A percentile compares a stretch with the other conserved stretches of the same genome.
These are phyloP conservation scores for Maylandia zebra DNA, from an alignment of 2,113 vertebrate genomes.

Conservation along the genomic window DNA sequence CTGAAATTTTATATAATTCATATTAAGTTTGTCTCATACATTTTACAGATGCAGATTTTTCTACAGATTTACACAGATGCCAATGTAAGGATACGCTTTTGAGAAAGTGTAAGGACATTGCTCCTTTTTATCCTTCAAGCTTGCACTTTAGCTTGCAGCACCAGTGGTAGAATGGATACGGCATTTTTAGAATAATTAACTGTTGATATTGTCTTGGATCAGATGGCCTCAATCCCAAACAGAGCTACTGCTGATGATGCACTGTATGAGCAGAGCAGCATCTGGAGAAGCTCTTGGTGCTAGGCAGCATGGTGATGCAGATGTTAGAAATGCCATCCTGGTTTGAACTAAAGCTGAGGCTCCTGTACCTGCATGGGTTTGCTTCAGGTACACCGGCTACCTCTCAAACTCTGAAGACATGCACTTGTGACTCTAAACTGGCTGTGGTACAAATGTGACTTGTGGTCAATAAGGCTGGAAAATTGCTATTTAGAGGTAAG, in stretches of 20 bases:
- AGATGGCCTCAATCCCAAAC: not conserved
- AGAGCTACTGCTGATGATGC: not conserved
- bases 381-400: not conserved
- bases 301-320: not conserved
- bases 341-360: not conserved
- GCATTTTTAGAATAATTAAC: not conserved
- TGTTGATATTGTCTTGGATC: not conserved
- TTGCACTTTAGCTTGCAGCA: not conserved
- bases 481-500: not conserved
- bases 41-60: not conserved
- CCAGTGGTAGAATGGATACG: not conserved
- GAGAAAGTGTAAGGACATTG: not conserved
- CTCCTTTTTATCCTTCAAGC: not conserved
- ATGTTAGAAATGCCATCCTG: not conserved
- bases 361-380: not conserved
- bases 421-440: not conserved
- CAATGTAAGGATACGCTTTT: not conserved
- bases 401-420: not conserved
- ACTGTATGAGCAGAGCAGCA: not conserved
- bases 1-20: not conserved
- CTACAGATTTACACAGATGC: not conserved
- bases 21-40: not conserved
- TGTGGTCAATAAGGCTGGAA: not conserved
- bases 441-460: not conserved
- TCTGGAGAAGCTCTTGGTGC: not conserved